A percentile compares a stretch with the other conserved stretches of the same genome.
Conservation (phyloP, 2,888 invertebrate species). For the Acanthosepion lycidas region DNA sequence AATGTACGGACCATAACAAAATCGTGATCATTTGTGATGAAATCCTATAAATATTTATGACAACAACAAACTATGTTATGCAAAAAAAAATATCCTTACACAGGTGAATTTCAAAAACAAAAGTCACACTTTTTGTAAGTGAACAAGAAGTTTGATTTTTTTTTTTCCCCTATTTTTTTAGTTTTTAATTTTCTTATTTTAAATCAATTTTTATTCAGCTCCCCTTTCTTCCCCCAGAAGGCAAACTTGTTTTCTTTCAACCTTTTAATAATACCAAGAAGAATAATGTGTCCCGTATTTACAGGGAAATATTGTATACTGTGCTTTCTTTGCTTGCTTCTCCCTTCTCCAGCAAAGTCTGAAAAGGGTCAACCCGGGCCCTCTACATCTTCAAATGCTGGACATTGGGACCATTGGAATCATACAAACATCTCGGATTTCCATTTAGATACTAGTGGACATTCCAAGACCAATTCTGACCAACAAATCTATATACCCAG, state of each 20-base stretch:
- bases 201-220: not conserved
- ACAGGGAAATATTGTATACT: slow-evolving; percentile 42
- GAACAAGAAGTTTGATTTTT: not conserved
- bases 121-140: not conserved
- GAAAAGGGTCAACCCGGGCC: slow-evolving; percentile 13
- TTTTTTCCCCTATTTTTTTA: not conserved
- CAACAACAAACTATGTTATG: not conserved
- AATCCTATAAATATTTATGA: not conserved
- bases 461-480: not conserved
- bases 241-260: not conserved
- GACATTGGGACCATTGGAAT: not conserved
- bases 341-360: slow-evolving; percentile 36
- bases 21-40: not conserved
- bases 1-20: not conserved
- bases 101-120: not conserved
- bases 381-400: not conserved
- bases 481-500: slow-evolving; percentile 40
- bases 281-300: slow-evolving; percentile 44
- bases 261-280: not conserved
- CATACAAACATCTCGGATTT: not conserved
- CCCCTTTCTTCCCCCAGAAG: not conserved
- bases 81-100: not conserved
- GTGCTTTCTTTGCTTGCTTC: slow-evolving; percentile 40
- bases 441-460: not conserved
- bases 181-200: not conserved